These are phyloP conservation scores for Tetropium fuscum DNA, from an alignment of 2,888 invertebrate species.

Conservation along the genomic window DNA sequence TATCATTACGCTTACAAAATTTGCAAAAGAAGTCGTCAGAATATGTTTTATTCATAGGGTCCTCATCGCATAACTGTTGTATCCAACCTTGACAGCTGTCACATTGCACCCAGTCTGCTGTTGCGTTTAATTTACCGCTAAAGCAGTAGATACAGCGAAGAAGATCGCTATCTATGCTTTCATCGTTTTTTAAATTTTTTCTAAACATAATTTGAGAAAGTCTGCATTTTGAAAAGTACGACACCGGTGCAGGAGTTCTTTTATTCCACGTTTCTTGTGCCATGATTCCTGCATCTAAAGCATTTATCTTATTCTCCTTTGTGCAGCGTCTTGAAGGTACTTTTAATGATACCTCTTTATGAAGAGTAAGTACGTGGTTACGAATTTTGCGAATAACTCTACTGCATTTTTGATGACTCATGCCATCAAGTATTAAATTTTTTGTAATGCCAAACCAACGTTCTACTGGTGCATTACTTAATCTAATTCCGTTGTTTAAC, in stretches of 20 bases:
- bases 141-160: not conserved
- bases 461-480: conserved; percentile 5
- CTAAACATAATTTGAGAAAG: too few relatives aligned
- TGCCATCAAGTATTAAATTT: not conserved
- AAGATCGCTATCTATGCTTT: not conserved
- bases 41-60: not conserved
- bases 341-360: too few relatives aligned
- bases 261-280: too few relatives aligned
- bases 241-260: too few relatives aligned
- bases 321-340: too few relatives aligned
- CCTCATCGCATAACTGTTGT: not conserved
- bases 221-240: too few relatives aligned
- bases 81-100: not conserved
- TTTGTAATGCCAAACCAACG: conserved; percentile 10
- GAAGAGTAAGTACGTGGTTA: too few relatives aligned
- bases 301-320: too few relatives aligned
- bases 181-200: too few relatives aligned
- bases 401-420: conserved; percentile 9
- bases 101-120: not conserved
- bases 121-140: not conserved
- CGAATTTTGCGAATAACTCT: conserved; percentile 6
- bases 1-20: not conserved
- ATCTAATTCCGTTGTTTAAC: not conserved
- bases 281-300: too few relatives aligned
- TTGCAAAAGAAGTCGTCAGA: not conserved